These are phyloP conservation scores for Palythoa grandis DNA, from an alignment of 92 coral and sea anemone genomes.

Conservation along the genomic window DNA sequence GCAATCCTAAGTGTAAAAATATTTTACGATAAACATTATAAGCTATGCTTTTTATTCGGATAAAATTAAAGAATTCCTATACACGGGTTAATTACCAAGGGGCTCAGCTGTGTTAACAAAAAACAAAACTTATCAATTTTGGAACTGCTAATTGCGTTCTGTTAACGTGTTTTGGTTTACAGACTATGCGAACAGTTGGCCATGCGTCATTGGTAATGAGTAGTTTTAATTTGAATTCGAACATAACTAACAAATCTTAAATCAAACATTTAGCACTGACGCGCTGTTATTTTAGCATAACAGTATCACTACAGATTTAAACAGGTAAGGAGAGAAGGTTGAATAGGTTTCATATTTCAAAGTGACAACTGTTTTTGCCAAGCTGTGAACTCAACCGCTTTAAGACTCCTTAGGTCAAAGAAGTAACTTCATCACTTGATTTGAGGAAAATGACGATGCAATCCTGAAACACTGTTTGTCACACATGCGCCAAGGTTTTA, in stretches of 20 bases:
- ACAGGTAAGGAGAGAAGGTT: background rate
- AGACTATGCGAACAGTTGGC: background rate
- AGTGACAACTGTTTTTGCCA: too few species aligned
- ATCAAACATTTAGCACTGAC: background rate
- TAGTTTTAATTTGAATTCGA: background rate
- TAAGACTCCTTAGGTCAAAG: too few species aligned
- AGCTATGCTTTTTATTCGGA: background rate
- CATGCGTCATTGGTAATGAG: background rate
- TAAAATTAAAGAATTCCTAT: background rate
- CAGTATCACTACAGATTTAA: background rate
- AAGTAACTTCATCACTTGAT: too few species aligned
- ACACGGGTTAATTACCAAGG: background rate
- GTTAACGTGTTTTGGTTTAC: background rate
- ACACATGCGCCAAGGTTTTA: background rate
- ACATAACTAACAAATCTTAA: background rate
- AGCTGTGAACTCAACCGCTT: too few species aligned
- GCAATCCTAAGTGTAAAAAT: background rate
- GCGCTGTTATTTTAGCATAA: background rate
- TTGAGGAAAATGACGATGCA: background rate
- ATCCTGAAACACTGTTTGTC: background rate
- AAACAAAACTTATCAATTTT: background rate
- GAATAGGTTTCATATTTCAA: too few species aligned
- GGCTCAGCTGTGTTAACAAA: background rate
- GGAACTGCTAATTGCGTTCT: constrained; percentile 10
- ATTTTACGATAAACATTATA: background rate